Percentiles rank a stretch among this genome's conserved stretches.
phyloP scores from a whole-genome alignment of 2,113 vertebrate genomes.

The Crotalus viridis region DNA sequence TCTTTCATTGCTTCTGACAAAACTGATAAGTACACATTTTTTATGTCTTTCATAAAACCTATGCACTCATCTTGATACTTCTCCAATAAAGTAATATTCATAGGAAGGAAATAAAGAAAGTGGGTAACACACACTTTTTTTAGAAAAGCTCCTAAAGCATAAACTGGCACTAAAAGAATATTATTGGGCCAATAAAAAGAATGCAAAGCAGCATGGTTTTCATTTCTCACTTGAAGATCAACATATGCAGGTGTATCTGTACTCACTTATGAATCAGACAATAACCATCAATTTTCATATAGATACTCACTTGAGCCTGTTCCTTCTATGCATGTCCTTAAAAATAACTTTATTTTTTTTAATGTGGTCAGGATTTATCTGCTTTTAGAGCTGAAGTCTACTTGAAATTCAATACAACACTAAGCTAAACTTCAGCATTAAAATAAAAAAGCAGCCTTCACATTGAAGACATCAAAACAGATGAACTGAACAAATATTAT shows the following conservation, averaged over 20 bases:
- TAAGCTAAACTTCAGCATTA: background rate
- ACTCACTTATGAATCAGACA: slow-evolving; percentile 16
- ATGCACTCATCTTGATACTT: background rate
- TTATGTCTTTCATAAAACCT: background rate
- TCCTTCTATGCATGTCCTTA: background rate
- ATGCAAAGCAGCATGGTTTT: background rate
- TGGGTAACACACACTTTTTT: background rate
- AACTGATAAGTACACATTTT: background rate
- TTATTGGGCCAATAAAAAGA: slow-evolving; percentile 2
- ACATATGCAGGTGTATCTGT: slow-evolving; percentile 7
- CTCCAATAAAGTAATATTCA: background rate
- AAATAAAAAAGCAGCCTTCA: background rate
- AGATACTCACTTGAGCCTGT: background rate
- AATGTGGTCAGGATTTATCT: background rate
- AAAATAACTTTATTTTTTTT: background rate
- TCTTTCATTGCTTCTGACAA: too few species aligned
- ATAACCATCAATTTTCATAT: background rate
- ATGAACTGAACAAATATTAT: background rate
- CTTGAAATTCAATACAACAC: slow-evolving; percentile 5
- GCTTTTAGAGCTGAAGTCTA: background rate
- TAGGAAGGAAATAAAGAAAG: background rate
- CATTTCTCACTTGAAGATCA: background rate
- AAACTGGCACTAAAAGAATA: slow-evolving; percentile 4
- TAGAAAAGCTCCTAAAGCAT: background rate
- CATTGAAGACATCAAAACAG: background rate